phyloP scores from a whole-genome alignment of 2,113 vertebrate species.

The Excalfactoria chinensis region DNA sequence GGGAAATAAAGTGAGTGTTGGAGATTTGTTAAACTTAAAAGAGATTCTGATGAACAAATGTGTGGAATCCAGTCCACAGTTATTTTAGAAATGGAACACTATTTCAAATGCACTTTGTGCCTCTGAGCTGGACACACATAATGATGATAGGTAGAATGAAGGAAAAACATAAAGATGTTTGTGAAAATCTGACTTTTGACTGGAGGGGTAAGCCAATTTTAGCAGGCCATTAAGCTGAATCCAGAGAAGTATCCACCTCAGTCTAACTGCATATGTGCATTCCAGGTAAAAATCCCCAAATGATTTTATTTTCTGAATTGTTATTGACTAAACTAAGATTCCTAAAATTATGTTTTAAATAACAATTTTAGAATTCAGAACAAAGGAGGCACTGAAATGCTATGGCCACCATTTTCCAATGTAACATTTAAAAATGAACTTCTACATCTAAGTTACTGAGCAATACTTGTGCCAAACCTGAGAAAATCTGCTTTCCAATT shows the following conservation, averaged over 20 bases:
- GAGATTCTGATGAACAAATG: constrained; percentile 23
- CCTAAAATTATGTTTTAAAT: background rate
- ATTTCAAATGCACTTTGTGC: background rate
- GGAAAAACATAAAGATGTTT: background rate
- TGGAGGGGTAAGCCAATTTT: background rate
- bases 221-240: background rate
- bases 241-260: background rate
- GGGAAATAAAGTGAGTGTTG: constrained; percentile 17
- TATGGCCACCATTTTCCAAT: background rate
- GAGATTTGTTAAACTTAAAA: constrained; percentile 63
- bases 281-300: background rate
- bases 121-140: background rate
- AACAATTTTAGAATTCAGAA: background rate
- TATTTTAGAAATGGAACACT: background rate
- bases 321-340: background rate
- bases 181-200: background rate
- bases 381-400: background rate
- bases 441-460: background rate
- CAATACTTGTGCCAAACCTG: fast-evolving
- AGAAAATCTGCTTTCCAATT: background rate
- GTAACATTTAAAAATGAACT: background rate
- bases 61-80: background rate
- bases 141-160: background rate
- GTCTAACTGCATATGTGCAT: background rate
- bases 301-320: background rate